Evolutionary conservation across 2,888 invertebrate genomes (phyloP), one percentile per base, ranked within the genome.

Genomic region (Leucophenga maculata): DNA sequence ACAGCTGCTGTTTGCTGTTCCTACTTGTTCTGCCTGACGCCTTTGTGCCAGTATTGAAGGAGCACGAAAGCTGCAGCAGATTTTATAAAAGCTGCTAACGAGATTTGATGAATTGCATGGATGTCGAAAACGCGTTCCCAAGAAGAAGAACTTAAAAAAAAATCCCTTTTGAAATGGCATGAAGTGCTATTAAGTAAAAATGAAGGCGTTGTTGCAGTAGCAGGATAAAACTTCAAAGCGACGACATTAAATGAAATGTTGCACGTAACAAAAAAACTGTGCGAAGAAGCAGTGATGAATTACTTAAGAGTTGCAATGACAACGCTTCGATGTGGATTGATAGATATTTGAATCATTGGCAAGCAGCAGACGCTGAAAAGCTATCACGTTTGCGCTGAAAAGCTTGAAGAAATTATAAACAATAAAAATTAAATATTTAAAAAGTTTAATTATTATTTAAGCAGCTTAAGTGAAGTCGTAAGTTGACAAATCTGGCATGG

Each of bases 81-180:
- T 83, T 78, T 80, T 79, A 80, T 83, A 79, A 83, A 83, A 83
- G 80, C 80, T 75, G 72, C 83, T 80, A 80, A 80, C 79, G 83
- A 80, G 83, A 80, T 80, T 80, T 83, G 83, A 80, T 80, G 79
- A 80, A 80, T 80, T 80, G 79, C 79, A 77, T 20, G 6, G 60
- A 18, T 60, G 60, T 26, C 26, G 60, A 18, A 18, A 44, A 60
- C 18, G 1, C 50, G 1, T 16, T 20, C 16, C 16, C 8, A 52
- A 16, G 52, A 16, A 20, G 18, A 52, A 55, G 20, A 22, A 54
- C 4, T 54, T 0, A 54, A 54, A 54, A 54, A 18, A 54, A 54
- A 20, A 54, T 18, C n/a, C 55, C 14, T 1, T 4, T 16, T 52
- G 52, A 39, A 50, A 50, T 18, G 18, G 39, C 60, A 44, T 16